Evolutionary conservation across 1,140 invertebrate species (phyloP), one percentile per base, ranked within the genome.

Genomic region (Diachasma alloeum): DNA sequence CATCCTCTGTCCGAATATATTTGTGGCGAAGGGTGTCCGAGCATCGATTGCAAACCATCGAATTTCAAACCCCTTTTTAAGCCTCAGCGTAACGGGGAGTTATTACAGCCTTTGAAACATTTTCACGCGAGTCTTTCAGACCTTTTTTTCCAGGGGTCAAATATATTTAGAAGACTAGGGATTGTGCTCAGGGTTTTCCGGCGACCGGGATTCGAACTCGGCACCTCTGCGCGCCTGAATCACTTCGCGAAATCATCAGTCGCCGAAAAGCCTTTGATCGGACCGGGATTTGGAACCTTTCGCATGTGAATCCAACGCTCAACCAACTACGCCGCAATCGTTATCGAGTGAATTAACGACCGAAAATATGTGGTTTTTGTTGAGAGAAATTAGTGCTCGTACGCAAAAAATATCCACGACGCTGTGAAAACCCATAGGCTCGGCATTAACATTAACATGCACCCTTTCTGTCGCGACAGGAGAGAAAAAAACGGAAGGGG

Each of bases 1-100:
- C 59, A 63, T 63, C 24, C 59, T 63, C 31, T 19, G 66, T 37
- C 66, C 15, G 31, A 37, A 39, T 39, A 68, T 17, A 68, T 68
- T 68, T 68, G 66, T 39, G 66, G 66, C 36, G 31, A 68, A 68
- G 66, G 66, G 66, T 68, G 66, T 68, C 66, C 66, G 31, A 68
- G 36, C 66, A 39, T 37, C 36, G 66, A 68, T 37, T 68, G 26
- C n/a, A 68, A 68, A 68, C 26, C 66, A 63, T 68, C 66, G 66
- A 68, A 37, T 37, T 68, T 39, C 17, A 37, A 68, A 37, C 36
- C 10, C 8, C n/a, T 37, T 37, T 37, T 39, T 68, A 15, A 37
- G 36, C 15, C 5, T 66, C 15, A 26, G 15, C 10, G 26, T 66
- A 10, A 8, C 3, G 9, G 26, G 5, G 15, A 31, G 11, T 31